Base-by-base conservation (phyloP, 2,888 invertebrate genomes). In the Nudaria mundana region DNA sequence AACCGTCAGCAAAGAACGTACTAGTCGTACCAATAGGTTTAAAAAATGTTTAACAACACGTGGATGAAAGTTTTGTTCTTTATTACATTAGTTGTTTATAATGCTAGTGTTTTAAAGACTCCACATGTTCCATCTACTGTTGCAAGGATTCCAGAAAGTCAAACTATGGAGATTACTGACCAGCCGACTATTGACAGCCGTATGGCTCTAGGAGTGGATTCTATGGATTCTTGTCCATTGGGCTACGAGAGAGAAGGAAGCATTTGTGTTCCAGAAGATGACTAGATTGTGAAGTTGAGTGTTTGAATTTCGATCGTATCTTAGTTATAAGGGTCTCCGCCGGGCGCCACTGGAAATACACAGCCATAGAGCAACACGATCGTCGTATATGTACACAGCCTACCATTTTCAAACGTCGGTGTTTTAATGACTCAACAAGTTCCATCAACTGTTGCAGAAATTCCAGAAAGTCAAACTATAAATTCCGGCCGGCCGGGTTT, bases 261-360 rank as follows among this genome's bases (percentile, higher is more conserved):
- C 0, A 59, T 62, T 32, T 75, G 75, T 47, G 56, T 71, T 8
- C 63, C 67, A 0, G 56, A 59, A n/a, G 54, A 56, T 5, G 62
- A 69, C 37, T n/a, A n/a, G 46, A 57, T 1, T 37, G 37, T 20
- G 5, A 20, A 20, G 20, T n/a, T n/a, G n/a, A n/a, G n/a, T n/a
- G n/a, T n/a, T n/a, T n/a, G n/a, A n/a, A n/a, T n/a, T n/a, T n/a
- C n/a, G n/a, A n/a, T n/a, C n/a, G n/a, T n/a, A n/a, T n/a, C n/a
- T n/a, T n/a, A n/a, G n/a, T n/a, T n/a, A n/a, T n/a, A n/a, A n/a
- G n/a, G n/a, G n/a, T n/a, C n/a, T n/a, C n/a, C n/a, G n/a, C n/a
- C n/a, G n/a, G n/a, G n/a, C n/a, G n/a, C n/a, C n/a, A n/a, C n/a
- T n/a, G n/a, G n/a, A n/a, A n/a, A n/a, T n/a, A n/a, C n/a, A n/a